Conservation (phyloP, 2,113 vertebrate genomes). For the Stercorarius parasiticus region DNA sequence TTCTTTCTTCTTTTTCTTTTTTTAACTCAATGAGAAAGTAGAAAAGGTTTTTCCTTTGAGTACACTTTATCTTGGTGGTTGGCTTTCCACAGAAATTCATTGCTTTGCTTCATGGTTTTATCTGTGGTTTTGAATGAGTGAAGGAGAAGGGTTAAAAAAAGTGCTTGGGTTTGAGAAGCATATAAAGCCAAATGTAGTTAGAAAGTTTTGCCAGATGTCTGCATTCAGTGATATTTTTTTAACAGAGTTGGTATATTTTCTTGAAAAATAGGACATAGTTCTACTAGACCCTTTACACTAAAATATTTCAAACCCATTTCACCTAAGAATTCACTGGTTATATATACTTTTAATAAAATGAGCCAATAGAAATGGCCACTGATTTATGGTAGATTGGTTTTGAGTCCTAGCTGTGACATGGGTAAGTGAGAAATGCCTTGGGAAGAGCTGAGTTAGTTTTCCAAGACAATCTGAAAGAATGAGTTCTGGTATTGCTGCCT, state of each 20-base stretch:
- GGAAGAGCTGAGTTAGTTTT: not conserved
- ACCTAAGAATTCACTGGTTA: not conserved
- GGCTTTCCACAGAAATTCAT: not conserved
- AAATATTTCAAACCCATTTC: not conserved
- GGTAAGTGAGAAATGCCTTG: not conserved
- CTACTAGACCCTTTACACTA: not conserved
- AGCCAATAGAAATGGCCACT: not conserved
- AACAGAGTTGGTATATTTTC: not conserved
- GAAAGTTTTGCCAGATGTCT: not conserved
- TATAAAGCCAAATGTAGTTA: not conserved
- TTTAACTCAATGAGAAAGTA: not conserved
- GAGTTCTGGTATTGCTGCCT: not conserved
- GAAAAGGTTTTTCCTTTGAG: not conserved
- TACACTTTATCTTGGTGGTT: not conserved
- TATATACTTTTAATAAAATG: not conserved
- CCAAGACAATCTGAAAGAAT: not conserved
- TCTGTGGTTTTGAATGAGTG: not conserved
- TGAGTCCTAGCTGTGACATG: not conserved
- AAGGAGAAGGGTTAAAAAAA: not conserved
- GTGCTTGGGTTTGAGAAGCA: not conserved
- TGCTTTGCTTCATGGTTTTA: not conserved
- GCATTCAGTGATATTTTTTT: not conserved
- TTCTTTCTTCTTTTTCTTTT: not conserved
- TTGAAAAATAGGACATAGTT: not conserved
- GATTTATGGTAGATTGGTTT: not conserved